Evolutionary conservation across 2,113 vertebrate species (phyloP), one percentile per base, ranked within the genome.

Genomic region (Anarhynchus alexandrinus): DNA sequence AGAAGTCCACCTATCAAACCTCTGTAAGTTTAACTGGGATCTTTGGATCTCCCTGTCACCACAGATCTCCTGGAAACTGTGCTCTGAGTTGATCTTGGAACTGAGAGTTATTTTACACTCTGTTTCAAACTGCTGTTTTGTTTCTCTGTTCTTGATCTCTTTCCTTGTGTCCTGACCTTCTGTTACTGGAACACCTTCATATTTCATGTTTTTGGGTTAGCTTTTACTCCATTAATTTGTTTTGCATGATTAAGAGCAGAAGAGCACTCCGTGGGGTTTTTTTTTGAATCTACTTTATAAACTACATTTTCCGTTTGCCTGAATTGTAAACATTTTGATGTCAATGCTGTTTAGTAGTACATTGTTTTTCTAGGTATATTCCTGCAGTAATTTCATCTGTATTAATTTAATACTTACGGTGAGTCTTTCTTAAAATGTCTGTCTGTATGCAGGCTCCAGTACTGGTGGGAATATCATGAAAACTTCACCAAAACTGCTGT

Each of bases 1-100:
- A 98, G 99, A 96, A 99, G 99, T 73, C 98, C 99, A 22, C 99
- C 99, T 27, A 99, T 99, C 93, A 99, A 99, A 97, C 99, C 99
- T 54, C 95, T 99, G 99, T 99, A 97, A 98, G 99, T 97, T 85
- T 49, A 82, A 73, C 26, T 52, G 82, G 73, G 43, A n/a, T 93
- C 10, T 2, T 43, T 66, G 1, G 1, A 30, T 72, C 27, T 64
- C 14, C 49, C 36, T 70, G 17, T 67, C 38, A n/a, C 51, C 26
- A 12, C 12, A 34, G n/a, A 55, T 78, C 40, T 80, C 49, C 45
- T 82, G 54, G 73, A 85, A 69, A 29, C 52, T 58, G 5, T 47
- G 30, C 54, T 90, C 49, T 54, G 49, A 83, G 45, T 54, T 47
- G 51, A 43, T 74, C 15, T 89, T 1, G 1, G 26, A 82, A 9